These are phyloP conservation scores for Elanoides forficatus DNA, from an alignment of 2,113 vertebrate genomes.

Conservation along the genomic window DNA sequence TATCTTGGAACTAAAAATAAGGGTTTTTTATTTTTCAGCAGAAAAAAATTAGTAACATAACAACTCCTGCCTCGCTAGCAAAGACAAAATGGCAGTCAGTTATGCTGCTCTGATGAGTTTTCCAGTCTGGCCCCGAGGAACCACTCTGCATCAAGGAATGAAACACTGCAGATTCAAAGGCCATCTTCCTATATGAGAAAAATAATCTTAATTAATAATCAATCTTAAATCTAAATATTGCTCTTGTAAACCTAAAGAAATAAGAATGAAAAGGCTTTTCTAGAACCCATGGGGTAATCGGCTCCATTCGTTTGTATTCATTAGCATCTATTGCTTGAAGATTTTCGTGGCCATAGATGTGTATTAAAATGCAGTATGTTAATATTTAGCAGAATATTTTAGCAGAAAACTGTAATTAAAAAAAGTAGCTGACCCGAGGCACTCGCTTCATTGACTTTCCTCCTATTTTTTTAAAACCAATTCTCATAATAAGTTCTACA, in stretches of 20 bases:
- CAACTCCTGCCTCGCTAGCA: background rate
- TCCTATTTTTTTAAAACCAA: background rate
- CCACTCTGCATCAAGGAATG: background rate
- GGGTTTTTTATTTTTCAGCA: background rate
- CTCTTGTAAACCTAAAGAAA: background rate
- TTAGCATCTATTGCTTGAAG: background rate
- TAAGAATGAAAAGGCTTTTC: background rate
- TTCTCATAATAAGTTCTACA: background rate
- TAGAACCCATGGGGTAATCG: rapidly evolving
- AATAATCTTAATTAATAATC: background rate
- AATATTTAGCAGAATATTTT: background rate
- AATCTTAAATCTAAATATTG: background rate
- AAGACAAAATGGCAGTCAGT: background rate
- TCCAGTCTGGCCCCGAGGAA: background rate
- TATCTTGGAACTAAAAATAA: conserved; percentile 24
- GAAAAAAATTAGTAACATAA: background rate
- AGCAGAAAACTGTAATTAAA: background rate
- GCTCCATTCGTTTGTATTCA: background rate
- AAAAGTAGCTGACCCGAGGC: background rate
- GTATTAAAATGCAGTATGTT: background rate
- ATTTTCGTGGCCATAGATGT: background rate
- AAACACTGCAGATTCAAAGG: background rate
- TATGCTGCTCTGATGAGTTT: background rate
- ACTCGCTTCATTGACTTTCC: background rate
- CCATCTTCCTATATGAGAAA: background rate